Conservation (phyloP, 2,113 vertebrate species). For the Arvicanthis niloticus region DNA sequence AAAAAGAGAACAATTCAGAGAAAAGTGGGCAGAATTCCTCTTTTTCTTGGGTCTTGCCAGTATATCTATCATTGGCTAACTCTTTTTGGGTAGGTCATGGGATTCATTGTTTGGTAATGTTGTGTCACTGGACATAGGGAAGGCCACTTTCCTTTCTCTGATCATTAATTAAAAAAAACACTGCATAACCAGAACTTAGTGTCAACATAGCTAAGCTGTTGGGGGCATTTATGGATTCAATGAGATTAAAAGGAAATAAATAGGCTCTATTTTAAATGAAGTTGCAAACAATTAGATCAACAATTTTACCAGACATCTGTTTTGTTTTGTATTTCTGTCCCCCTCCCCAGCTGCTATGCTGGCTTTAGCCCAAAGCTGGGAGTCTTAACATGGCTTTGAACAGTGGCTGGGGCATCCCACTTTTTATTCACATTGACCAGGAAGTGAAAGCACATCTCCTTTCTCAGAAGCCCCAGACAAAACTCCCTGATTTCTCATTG, state of each 20-base stretch:
- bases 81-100: background rate
- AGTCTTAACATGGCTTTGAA: constrained; percentile 19
- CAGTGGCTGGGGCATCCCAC: background rate
- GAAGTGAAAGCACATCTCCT: background rate
- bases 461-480: background rate
- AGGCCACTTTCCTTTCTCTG: background rate
- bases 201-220: background rate
- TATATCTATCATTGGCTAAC: background rate
- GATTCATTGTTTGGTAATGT: background rate
- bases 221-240: background rate
- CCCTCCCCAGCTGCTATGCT: background rate
- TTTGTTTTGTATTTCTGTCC: background rate
- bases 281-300: background rate
- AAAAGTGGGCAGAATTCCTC: background rate
- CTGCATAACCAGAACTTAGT: background rate
- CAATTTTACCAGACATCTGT: background rate
- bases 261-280: background rate
- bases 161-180: background rate
- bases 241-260: constrained; percentile 22
- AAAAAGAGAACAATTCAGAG: background rate
- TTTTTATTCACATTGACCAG: background rate
- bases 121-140: background rate
- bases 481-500: background rate
- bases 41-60: background rate
- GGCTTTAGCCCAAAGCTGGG: background rate